Evolutionary conservation across 1,140 invertebrate species (phyloP), one percentile per base, ranked within the genome.

Genomic region (Drosophila kurseongensis): DNA sequence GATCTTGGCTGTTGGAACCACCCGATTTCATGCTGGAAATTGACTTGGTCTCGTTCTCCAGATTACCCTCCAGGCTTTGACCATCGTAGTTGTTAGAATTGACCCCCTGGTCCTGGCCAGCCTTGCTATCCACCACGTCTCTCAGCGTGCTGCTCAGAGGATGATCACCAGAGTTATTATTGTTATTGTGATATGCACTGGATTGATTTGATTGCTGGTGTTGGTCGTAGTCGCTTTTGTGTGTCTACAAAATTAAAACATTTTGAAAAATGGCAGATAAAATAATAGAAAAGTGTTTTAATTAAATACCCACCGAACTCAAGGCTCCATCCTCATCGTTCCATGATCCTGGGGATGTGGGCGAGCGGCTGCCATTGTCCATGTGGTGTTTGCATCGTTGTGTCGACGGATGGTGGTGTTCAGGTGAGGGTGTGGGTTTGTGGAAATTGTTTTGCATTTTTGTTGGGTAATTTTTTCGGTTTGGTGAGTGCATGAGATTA

Each of bases 11-110:
- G 78, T 94, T 92, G 50, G 95, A 94, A 80, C 95, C 95, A 74
- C 95, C 93, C 63, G 94, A 95, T 90, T 94, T 95, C 77, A 92
- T 94, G 93, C 93, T 95, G 84, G 92, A 95, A 85, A 93, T 95
- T 85, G 93, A 95, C 93, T 94, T 95, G 66, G 93, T 95, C 80
- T 92, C 95, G 9, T 95, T 96, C 91, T 98, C 97, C 56, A 97
- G 95, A 93, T 97, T 97, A 65, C 90, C 86, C 73, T 88, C 80
- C 36, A 89, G 66, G 36, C 84, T 89, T 45, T 89, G 84, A 9
- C 77, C 85, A 63, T 89, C 84, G 50, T 84, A 88, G 45, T 78
- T 86, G 60, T 36, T 60, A 7, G 18, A 58, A 9, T 55, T 48
- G 36, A 29, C 55, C 18, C 32, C 67, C 35, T 78, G 78, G 12